A percentile compares a stretch with the other conserved stretches of the same genome.
Conservation (phyloP, 2,888 invertebrate genomes). For the Dyspetes luteomarginatus region DNA sequence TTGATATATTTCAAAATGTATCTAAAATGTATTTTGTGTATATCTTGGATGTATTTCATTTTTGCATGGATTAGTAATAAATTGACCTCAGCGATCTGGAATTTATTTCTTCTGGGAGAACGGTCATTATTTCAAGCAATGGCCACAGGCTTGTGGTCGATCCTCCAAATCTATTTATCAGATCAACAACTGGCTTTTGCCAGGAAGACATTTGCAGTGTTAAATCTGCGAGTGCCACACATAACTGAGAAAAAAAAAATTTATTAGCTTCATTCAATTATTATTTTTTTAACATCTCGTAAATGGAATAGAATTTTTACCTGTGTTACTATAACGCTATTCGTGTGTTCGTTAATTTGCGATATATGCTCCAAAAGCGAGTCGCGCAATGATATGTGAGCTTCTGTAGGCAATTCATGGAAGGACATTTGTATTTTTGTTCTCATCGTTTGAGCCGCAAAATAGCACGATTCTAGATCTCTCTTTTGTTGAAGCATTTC, state of each 20-base stretch:
- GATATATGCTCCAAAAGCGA: constrained; percentile 95
- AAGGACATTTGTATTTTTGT: constrained; percentile 96
- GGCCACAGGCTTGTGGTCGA: constrained; percentile 89
- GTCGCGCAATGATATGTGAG: constrained; percentile 94
- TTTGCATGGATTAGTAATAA: too few species aligned
- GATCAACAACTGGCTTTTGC: constrained; percentile 94
- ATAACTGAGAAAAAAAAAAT: constrained; percentile 85
- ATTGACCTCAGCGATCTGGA: constrained; percentile 89
- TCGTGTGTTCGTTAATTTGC: constrained; percentile 91
- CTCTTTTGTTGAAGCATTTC: constrained; percentile 95
- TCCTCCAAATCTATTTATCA: constrained; percentile 91
- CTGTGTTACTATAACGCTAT: constrained; percentile 94
- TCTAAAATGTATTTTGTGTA: too few species aligned
- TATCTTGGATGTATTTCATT: too few species aligned
- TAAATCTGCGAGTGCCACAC: constrained; percentile 96
- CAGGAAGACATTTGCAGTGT: constrained; percentile 97
- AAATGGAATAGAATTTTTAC: constrained; percentile 73
- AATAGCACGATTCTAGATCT: constrained; percentile 96
- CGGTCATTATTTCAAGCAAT: constrained; percentile 95
- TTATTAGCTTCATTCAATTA: neutral
- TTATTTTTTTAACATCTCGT: neutral
- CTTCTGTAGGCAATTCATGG: constrained; percentile 94
- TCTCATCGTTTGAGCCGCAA: constrained; percentile 99
- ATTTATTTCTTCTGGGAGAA: constrained; percentile 97
- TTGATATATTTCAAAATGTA: too few species aligned